These are phyloP conservation scores for Polymixis lichenea DNA, from an alignment of 2,888 invertebrate species.

Conservation along the genomic window DNA sequence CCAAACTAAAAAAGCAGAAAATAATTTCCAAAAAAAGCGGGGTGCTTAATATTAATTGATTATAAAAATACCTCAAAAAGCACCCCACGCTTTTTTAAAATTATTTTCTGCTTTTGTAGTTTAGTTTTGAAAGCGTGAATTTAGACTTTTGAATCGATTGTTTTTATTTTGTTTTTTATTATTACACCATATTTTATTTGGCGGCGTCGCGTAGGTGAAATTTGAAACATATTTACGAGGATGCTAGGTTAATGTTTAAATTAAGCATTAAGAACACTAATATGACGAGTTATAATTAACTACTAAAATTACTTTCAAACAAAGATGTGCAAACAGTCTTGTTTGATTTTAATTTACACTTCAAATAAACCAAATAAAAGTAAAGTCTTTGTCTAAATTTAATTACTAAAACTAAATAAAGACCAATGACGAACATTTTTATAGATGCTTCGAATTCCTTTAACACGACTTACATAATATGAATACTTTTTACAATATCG, in stretches of 20 bases:
- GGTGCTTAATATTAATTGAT: too few relatives aligned
- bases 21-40: too few relatives aligned
- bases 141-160: too few relatives aligned
- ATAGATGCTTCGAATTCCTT: background rate
- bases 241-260: background rate
- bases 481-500: background rate
- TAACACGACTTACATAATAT: background rate
- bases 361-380: background rate
- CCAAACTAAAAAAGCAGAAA: too few relatives aligned
- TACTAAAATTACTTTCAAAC: background rate
- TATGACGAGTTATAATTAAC: background rate
- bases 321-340: slow-evolving; percentile 3
- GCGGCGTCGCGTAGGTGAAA: background rate
- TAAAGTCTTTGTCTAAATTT: background rate
- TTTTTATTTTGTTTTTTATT: too few relatives aligned
- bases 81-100: too few relatives aligned
- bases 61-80: too few relatives aligned
- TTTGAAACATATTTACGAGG: background rate
- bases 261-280: background rate
- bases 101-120: too few relatives aligned
- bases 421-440: background rate
- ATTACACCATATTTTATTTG: background rate
- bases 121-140: too few relatives aligned
- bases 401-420: background rate
- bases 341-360: background rate